phyloP scores from a whole-genome alignment of 30 jellyfish, hydroid and myxozoan species.

The Hydractinia symbiolongicarpus region DNA sequence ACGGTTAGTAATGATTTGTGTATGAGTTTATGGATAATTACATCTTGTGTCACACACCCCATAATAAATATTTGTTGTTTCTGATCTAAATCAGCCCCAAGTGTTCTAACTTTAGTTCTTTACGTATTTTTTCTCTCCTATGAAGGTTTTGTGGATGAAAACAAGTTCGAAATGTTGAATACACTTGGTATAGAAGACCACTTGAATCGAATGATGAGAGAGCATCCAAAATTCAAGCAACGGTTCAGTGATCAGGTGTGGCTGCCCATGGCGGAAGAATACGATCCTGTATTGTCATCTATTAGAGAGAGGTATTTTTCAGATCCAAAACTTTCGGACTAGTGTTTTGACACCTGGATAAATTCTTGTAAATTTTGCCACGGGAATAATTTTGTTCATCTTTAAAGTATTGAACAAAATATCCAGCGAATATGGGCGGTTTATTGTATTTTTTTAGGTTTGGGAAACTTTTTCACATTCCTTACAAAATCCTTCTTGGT shows the following conservation, averaged over 20 bases:
- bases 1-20: too few relatives aligned
- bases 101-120: too few relatives aligned
- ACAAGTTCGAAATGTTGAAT: conserved; percentile 23
- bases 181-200: conserved; percentile 71
- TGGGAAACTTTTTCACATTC: conserved; percentile 31
- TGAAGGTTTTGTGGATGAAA: background rate
- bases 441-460: conserved; percentile 11
- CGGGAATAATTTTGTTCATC: too few relatives aligned
- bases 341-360: too few relatives aligned
- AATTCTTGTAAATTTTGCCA: too few relatives aligned
- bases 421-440: too few relatives aligned
- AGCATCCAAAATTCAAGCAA: conserved; percentile 75
- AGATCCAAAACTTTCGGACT: too few relatives aligned
- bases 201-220: conserved; percentile 46
- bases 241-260: conserved; percentile 65
- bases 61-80: too few relatives aligned
- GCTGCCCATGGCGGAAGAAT: conserved; percentile 60
- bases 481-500: conserved; percentile 31
- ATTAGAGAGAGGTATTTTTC: conserved; percentile 25
- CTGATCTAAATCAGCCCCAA: too few relatives aligned
- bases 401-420: too few relatives aligned
- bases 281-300: conserved; percentile 19
- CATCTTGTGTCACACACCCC: too few relatives aligned
- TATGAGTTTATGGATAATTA: too few relatives aligned
- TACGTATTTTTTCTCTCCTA: background rate